These are phyloP conservation scores for Hermodice carunculata DNA, from an alignment of 2,888 invertebrate species.

Conservation along the genomic window DNA sequence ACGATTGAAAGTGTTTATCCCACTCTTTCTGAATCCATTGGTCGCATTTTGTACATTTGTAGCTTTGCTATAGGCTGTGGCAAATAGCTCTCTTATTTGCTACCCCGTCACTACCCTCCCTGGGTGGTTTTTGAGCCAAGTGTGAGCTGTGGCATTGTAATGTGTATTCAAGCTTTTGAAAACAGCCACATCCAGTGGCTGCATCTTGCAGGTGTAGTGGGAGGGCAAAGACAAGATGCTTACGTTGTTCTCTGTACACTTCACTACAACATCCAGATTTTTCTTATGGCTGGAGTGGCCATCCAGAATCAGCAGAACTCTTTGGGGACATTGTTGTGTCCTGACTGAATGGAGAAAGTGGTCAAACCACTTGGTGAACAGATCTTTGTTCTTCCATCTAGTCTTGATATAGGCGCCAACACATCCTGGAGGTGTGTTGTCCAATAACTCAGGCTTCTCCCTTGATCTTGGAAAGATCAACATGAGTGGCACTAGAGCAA, in stretches of 20 bases:
- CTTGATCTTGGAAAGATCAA: no score
- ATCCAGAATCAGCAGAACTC: no score
- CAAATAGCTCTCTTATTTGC: no score
- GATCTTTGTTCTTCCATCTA: slow-evolving; percentile 9
- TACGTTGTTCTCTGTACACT: no score
- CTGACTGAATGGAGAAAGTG: neutral
- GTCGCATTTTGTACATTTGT: no score
- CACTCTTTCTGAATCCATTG: no score
- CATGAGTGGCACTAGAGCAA: no score
- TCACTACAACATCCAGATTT: no score
- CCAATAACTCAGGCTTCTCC: slow-evolving; percentile 10
- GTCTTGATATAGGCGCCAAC: slow-evolving; percentile 1
- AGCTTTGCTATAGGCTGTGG: no score
- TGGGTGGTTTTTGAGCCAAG: slow-evolving; percentile 4
- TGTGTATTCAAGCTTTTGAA: slow-evolving; percentile 8
- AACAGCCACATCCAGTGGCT: slow-evolving; percentile 8
- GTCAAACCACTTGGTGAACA: neutral
- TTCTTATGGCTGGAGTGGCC: no score
- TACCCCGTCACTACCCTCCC: slow-evolving; percentile 2
- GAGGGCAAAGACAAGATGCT: neutral
- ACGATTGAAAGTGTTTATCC: no score
- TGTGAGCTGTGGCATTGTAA: neutral
- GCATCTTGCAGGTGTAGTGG: slow-evolving; percentile 6
- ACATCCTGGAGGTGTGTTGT: slow-evolving; percentile 1
- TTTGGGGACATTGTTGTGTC: neutral